These are phyloP conservation scores for Mustela lutreola DNA, from an alignment of 2,113 vertebrate genomes.

Conservation along the genomic window DNA sequence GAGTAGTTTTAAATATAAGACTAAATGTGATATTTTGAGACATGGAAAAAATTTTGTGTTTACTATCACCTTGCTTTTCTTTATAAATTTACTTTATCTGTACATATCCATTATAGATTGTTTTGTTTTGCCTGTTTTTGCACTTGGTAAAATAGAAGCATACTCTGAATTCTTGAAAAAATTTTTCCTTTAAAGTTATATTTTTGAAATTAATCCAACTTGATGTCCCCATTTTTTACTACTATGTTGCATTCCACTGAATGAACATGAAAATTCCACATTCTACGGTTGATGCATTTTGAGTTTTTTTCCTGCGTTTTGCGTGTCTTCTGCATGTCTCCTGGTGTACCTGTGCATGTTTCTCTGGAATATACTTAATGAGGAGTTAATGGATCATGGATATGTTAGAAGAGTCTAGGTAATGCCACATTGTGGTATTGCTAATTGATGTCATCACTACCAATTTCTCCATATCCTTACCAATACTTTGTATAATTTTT, in stretches of 20 bases:
- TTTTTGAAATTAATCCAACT: conserved; percentile 29
- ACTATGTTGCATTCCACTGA: not conserved
- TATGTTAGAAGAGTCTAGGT: not conserved
- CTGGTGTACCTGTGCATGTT: not conserved
- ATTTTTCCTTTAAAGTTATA: conserved; percentile 6
- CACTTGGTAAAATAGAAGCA: conserved; percentile 28
- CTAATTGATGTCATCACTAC: not conserved
- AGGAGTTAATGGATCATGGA: not conserved
- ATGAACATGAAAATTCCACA: not conserved
- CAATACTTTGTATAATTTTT: not conserved
- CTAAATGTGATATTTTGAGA: conserved; percentile 6
- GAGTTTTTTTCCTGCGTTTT: conserved; percentile 19
- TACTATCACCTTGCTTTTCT: conserved; percentile 45
- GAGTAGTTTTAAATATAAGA: conserved; percentile 54
- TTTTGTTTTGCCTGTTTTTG: conserved; percentile 27
- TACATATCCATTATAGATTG: not conserved
- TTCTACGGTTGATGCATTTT: not conserved
- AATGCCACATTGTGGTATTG: not conserved
- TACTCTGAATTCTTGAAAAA: not conserved
- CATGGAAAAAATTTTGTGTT: conserved; percentile 26
- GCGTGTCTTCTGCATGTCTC: not conserved
- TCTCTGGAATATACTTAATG: not conserved
- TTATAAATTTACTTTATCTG: not conserved
- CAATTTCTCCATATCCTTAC: not conserved
- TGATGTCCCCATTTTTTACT: conserved; percentile 4